Percentiles rank a stretch among this genome's conserved stretches.
These are phyloP conservation scores for Hiodon alosoides DNA, from an alignment of 2,113 vertebrate species.

Conservation along the genomic window DNA sequence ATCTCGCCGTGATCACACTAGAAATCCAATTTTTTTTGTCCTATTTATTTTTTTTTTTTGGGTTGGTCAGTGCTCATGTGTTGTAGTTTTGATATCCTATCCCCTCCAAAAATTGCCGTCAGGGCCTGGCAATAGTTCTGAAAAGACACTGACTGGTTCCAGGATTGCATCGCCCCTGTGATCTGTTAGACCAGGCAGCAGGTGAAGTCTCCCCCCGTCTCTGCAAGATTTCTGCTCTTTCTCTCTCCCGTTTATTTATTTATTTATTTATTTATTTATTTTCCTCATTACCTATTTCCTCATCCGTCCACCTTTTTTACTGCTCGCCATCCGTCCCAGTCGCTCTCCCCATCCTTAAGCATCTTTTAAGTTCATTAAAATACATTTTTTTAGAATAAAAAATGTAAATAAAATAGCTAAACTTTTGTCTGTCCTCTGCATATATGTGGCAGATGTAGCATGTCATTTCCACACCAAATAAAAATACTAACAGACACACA, in stretches of 20 bases:
- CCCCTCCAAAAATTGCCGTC: slow-evolving; percentile 1
- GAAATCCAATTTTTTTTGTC: too few relatives aligned
- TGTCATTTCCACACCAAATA: slow-evolving; percentile 48
- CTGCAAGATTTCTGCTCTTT: slow-evolving; percentile 28
- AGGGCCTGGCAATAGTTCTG: slow-evolving; percentile 25
- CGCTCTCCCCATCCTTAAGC: slow-evolving; percentile 46
- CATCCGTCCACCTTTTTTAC: slow-evolving; percentile 33
- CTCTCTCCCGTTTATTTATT: slow-evolving; percentile 9
- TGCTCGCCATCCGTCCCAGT: slow-evolving; percentile 46
- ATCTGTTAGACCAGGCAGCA: slow-evolving; percentile 38
- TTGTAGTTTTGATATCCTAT: slow-evolving; percentile 27
- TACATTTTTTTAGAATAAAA: too few relatives aligned
- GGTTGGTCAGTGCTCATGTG: slow-evolving; percentile 6
- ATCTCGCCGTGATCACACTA: too few relatives aligned
- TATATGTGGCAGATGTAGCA: slow-evolving; percentile 43
- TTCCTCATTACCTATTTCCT: slow-evolving; percentile 41
- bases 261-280: too few relatives aligned
- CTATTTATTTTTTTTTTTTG: too few relatives aligned
- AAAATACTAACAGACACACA: slow-evolving; percentile 26
- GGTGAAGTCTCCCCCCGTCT: slow-evolving; percentile 30
- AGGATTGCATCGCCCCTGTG: slow-evolving; percentile 20
- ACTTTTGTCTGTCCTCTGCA: slow-evolving; percentile 33
- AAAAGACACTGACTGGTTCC: slow-evolving; percentile 33
- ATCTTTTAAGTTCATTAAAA: slow-evolving; percentile 55
- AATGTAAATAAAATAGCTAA: too few relatives aligned